phyloP scores from a whole-genome alignment of 2,888 invertebrate genomes.

The Hipparchia semele region DNA sequence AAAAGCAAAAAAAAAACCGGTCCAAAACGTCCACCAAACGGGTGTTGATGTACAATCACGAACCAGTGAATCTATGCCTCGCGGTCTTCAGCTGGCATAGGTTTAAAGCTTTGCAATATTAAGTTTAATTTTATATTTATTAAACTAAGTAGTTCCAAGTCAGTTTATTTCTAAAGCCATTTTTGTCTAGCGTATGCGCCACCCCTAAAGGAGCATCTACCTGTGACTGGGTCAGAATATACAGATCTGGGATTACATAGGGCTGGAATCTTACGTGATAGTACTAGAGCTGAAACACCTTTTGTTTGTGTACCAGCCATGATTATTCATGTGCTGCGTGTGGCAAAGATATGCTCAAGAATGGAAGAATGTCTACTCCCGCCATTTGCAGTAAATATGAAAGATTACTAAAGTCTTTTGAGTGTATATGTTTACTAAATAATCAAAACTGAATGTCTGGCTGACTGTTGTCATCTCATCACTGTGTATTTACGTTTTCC shows the following conservation, averaged over 20 bases:
- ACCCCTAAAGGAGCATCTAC: constrained; percentile 43
- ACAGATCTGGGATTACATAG: constrained; percentile 56
- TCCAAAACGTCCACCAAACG: no score
- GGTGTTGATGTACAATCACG: no score
- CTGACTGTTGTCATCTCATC: no score
- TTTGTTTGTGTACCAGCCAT: constrained; percentile 46
- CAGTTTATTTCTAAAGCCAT: neutral
- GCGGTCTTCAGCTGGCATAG: no score
- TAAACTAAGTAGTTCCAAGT: neutral
- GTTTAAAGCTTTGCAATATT: no score
- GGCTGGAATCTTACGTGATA: constrained; percentile 55
- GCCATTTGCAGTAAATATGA: constrained; percentile 46
- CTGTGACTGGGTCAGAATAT: constrained; percentile 54
- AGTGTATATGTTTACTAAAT: no score
- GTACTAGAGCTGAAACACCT: constrained; percentile 46
- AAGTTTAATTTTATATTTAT: no score
- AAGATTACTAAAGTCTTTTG: constrained; percentile 37
- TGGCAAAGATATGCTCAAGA: constrained; percentile 40
- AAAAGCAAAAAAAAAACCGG: no score
- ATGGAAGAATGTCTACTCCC: constrained; percentile 40
- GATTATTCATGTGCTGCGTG: constrained; percentile 46
- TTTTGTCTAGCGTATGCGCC: constrained; percentile 18
- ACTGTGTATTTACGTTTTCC: no score
- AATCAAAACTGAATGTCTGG: no score
- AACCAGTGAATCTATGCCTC: no score